Base-by-base conservation (phyloP, 1,140 invertebrate species). In the Glossosoma conforme region DNA sequence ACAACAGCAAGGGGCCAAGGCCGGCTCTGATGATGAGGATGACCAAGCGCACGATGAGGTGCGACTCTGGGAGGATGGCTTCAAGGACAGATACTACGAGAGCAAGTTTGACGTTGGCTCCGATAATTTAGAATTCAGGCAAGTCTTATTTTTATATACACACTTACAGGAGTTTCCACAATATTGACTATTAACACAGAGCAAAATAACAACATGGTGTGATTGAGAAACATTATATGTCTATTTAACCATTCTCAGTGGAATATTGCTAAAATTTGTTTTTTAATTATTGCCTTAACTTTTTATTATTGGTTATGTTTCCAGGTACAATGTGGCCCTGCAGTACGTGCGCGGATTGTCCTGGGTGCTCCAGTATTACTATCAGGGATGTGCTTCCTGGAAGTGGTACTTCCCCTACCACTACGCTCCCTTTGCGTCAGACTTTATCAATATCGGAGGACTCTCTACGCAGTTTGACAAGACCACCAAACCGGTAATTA, bases 341-440 rank as follows among this genome's bases (percentile, higher is more conserved):
- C 91, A 97, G 68, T 99, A 99, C 74, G 92, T 97, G 0, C 78
- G 85, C 35, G 97, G 97, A 0, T 75, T 99, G 8, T 97, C 93
- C 72, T 99, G 97, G 97, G 97, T 99, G 5, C 74, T 99, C 11
- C 83, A 87, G 49, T 99, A 99, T 74, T 99, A 98, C 73, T 98
- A 98, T 77, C 96, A 98, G 82, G 97, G 97, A 33, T 99, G 97
- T 75, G 89, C 93, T 15, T 97, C 93, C 2, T 99, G 97, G 97
- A 93, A 97, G 70, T 99, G 97, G 97, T 99, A 97, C 75, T 99
- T 94, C 72, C 97, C 97, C 0, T 99, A 96, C 69, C 97, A 99
- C 73, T 99, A 99, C 79, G 97, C 97, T 2, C 97, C 97, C n/a
- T 99, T 99, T 77, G 97, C 97, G 3, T 98, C 95, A 2, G 97